These are phyloP conservation scores for Marisa cornuarietis DNA, from an alignment of 1,140 invertebrate genomes.

Conservation along the genomic window DNA sequence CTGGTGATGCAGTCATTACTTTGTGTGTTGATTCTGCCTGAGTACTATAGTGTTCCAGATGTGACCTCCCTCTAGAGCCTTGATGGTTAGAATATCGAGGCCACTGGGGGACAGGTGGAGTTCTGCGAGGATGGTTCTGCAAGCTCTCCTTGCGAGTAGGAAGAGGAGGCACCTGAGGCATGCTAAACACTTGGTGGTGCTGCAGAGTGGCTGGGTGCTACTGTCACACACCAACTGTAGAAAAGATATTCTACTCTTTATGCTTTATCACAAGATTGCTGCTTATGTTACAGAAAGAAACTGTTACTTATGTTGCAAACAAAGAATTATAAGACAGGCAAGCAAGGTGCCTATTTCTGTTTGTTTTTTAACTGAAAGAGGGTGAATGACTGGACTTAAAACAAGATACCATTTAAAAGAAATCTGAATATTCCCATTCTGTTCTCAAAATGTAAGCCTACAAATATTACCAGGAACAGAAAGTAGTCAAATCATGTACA, in stretches of 20 bases:
- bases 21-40: not conserved
- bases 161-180: slow-evolving; percentile 31
- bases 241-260: too few species aligned
- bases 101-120: slow-evolving; percentile 27
- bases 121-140: slow-evolving; percentile 15
- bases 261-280: too few species aligned
- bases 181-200: slow-evolving; percentile 14
- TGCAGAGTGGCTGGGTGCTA: too few species aligned
- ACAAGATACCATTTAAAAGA: too few species aligned
- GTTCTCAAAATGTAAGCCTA: too few species aligned
- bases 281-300: not conserved
- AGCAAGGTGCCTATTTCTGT: too few species aligned
- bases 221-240: too few species aligned
- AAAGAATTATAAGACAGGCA: not conserved
- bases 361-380: too few species aligned
- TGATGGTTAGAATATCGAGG: slow-evolving; percentile 9
- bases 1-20: not conserved
- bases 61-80: slow-evolving; percentile 13
- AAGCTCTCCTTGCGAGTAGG: slow-evolving; percentile 34
- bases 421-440: too few species aligned
- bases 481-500: too few species aligned
- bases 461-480: too few species aligned
- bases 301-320: not conserved
- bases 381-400: too few species aligned
- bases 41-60: slow-evolving; percentile 15